These are phyloP conservation scores for Coenonympha glycerion DNA, from an alignment of 2,888 invertebrate species.

Conservation along the genomic window DNA sequence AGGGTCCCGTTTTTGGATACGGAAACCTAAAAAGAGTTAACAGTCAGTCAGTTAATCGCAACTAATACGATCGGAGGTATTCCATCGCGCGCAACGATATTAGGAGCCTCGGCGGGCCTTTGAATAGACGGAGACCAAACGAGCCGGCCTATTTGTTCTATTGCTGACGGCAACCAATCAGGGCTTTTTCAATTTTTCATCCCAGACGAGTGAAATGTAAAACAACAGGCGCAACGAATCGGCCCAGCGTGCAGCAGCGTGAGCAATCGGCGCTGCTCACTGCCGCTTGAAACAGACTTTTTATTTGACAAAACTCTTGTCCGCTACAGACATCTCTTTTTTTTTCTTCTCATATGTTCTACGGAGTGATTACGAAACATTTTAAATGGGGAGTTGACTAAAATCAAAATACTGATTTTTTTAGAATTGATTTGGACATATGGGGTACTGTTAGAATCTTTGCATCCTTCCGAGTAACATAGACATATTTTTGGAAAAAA, in stretches of 20 bases:
- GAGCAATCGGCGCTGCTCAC: conserved; percentile 28
- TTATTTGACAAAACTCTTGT: conserved; percentile 11
- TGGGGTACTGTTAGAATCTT: too few species aligned
- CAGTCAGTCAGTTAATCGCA: too few species aligned
- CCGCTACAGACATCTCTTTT: conserved; percentile 3
- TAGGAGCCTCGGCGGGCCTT: conserved; percentile 43
- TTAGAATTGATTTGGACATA: too few species aligned
- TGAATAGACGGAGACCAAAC: conserved; percentile 42
- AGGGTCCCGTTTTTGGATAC: too few species aligned
- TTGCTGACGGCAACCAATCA: conserved; percentile 55
- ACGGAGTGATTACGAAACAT: neutral
- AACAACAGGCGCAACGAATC: conserved; percentile 50
- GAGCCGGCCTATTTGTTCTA: conserved; percentile 45
- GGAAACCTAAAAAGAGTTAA: neutral
- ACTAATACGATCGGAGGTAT: neutral
- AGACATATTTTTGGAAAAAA: too few species aligned
- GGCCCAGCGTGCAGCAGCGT: conserved; percentile 31
- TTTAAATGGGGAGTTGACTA: neutral
- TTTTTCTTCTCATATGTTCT: neutral
- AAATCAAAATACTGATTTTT: too few species aligned
- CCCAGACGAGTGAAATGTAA: conserved; percentile 46
- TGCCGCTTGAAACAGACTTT: conserved; percentile 1
- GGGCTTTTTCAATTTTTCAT: conserved; percentile 60
- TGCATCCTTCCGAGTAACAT: too few species aligned
- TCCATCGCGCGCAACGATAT: conserved; percentile 18